phyloP scores from a whole-genome alignment of 2,113 vertebrate genomes.

The Ammodytes marinus region DNA sequence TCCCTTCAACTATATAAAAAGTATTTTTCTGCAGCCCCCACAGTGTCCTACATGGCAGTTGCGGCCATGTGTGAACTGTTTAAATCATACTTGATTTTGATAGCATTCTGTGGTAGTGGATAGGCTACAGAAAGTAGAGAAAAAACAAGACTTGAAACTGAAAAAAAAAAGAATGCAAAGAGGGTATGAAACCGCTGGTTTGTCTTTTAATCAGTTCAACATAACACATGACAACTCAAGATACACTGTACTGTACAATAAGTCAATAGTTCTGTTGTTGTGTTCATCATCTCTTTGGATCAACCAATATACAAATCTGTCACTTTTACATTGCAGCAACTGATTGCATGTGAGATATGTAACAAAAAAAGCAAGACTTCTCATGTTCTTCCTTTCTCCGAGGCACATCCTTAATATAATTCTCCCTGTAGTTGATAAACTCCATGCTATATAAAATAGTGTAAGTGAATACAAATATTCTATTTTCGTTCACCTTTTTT shows the following conservation, averaged over 20 bases:
- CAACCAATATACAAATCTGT: slow-evolving; percentile 90
- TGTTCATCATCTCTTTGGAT: slow-evolving; percentile 89
- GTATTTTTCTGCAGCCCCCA: too few species aligned
- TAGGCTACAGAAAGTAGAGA: not conserved
- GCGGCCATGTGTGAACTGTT: too few species aligned
- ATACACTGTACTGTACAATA: slow-evolving; percentile 89
- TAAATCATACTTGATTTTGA: not conserved
- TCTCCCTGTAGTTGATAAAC: slow-evolving; percentile 84
- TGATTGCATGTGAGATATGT: slow-evolving; percentile 86
- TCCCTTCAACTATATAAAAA: too few species aligned
- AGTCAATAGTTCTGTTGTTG: slow-evolving; percentile 89
- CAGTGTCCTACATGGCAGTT: too few species aligned
- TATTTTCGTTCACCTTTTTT: slow-evolving; percentile 71
- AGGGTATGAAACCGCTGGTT: slow-evolving; percentile 82
- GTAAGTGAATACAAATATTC: slow-evolving; percentile 81
- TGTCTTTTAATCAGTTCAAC: slow-evolving; percentile 89
- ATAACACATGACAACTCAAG: slow-evolving; percentile 88
- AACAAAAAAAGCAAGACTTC: slow-evolving; percentile 76
- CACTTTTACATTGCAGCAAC: slow-evolving; percentile 85
- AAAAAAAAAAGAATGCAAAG: slow-evolving; percentile 31
- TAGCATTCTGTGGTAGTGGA: not conserved
- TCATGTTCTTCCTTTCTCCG: slow-evolving; percentile 69
- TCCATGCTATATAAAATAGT: slow-evolving; percentile 83
- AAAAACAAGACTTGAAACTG: not conserved
- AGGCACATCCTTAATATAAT: slow-evolving; percentile 80